Evolutionary conservation across 2,797 vertebrate genomes (phyloP).

Genomic region (Paguma larvata): DNA sequence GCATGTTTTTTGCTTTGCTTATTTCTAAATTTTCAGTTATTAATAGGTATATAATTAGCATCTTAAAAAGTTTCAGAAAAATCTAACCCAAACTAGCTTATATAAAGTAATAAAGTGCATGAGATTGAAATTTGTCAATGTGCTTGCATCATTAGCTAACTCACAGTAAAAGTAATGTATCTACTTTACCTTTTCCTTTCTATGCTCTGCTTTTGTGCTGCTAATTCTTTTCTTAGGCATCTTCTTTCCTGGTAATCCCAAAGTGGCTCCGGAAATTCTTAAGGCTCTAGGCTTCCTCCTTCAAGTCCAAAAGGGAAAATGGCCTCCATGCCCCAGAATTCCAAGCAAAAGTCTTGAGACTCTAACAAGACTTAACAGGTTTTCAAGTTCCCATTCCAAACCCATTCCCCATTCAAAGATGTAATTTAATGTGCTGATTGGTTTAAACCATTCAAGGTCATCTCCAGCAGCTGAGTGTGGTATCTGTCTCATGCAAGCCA

Average conservation of each 20-base stretch:
- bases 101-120: neutral
- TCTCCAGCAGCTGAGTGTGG: neutral
- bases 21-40: slow-evolving; percentile 15
- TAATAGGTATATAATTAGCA: neutral
- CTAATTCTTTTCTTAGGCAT: neutral
- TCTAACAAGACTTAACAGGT: neutral
- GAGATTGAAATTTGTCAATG: neutral
- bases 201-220: neutral
- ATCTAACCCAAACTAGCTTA: neutral
- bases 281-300: neutral
- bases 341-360: neutral
- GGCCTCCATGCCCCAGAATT: neutral
- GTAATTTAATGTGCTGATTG: neutral
- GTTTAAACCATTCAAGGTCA: neutral
- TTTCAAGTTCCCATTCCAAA: neutral
- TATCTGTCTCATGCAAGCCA: neutral
- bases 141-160: neutral
- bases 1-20: neutral
- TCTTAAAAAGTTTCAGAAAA: slow-evolving; percentile 51
- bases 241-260: neutral
- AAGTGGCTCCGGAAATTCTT: neutral
- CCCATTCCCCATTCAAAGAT: neutral
- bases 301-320: neutral
- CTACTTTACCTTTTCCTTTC: neutral
- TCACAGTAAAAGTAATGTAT: neutral